Base-by-base conservation (phyloP, 2,888 invertebrate species). In the Vannuccia rotundouncinata region DNA sequence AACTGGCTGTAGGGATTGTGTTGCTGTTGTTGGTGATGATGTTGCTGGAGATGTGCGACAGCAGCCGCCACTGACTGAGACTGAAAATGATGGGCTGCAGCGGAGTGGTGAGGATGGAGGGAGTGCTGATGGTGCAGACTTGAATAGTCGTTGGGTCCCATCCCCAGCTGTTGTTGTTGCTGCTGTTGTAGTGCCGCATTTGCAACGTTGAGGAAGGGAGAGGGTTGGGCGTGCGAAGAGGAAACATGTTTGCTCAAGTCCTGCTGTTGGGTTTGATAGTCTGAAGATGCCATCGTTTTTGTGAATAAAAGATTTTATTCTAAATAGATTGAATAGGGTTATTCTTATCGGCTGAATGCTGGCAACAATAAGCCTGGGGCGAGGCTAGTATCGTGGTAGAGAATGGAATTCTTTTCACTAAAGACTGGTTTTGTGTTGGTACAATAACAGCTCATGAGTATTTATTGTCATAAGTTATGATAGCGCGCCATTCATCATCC, bases 351-450 rank as follows among this genome's bases (percentile, higher is more conserved):
- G 10, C 22, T 66, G 66, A 66, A 66, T 66, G 25, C 66, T 66
- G 66, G 66, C 66, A 5, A 22, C 66, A 66, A 66, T 5, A 22
- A 66, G 66, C 66, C 66, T 66, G 25, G 66, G 66, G 66, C 25
- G 66, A 66, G 2, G 25, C 66, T 66, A 13, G 66, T 66, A 27
- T 66, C 13, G 10, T 66, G 10, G 66, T 66, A 66, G 25, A 66
- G 66, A 66, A 66, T 66, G 25, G 66, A 66, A 66, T 66, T 66
- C 66, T 66, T 66, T 66, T 66, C 66, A 66, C 17, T 66, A 66
- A 66, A 66, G 66, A 13, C 66, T 66, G 66, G 66, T 66, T 66
- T 66, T 66, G 66, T 66, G 66, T 66, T 66, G 22, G 10, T 27
- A 66, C 66, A 66, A 66, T 66, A 22, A 66, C 10, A 22, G 66